A percentile compares a stretch with the other conserved stretches of the same genome.
These are phyloP conservation scores for Elmis aenea DNA, from an alignment of 2,888 invertebrate genomes.

Conservation along the genomic window DNA sequence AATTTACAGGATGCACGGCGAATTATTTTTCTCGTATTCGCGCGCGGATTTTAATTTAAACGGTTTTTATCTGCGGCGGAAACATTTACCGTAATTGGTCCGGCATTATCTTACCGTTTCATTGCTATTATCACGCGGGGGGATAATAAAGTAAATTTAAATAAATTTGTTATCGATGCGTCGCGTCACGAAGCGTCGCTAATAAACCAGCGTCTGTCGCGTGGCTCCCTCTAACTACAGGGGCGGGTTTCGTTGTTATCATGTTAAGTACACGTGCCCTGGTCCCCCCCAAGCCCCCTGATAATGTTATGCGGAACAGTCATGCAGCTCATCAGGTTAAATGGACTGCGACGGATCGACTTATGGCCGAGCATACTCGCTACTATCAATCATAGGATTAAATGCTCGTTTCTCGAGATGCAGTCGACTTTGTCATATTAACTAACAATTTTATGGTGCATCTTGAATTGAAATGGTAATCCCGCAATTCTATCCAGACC, in stretches of 20 bases:
- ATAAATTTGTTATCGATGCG: slow-evolving; percentile 17
- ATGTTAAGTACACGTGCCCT: slow-evolving; percentile 21
- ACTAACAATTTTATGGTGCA: slow-evolving; percentile 39
- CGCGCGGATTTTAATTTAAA: too few relatives aligned
- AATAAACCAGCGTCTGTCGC: slow-evolving; percentile 17
- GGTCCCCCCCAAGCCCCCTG: slow-evolving; percentile 24
- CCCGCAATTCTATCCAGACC: slow-evolving; percentile 18
- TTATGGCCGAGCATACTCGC: slow-evolving; percentile 40
- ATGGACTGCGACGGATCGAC: slow-evolving; percentile 47
- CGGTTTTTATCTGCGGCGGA: too few relatives aligned
- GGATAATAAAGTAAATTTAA: too few relatives aligned
- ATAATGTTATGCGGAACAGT: slow-evolving; percentile 40
- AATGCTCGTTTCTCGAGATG: slow-evolving; percentile 38
- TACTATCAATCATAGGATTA: slow-evolving; percentile 44
- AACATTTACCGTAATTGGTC: too few relatives aligned
- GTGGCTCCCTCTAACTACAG: slow-evolving; percentile 16
- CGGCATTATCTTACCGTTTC: too few relatives aligned
- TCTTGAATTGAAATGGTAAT: slow-evolving; percentile 30
- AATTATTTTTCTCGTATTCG: too few relatives aligned
- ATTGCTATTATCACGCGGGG: too few relatives aligned
- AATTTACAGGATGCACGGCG: too few relatives aligned
- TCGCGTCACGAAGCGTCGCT: slow-evolving; percentile 13
- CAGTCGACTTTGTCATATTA: slow-evolving; percentile 37
- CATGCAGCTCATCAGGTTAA: slow-evolving; percentile 46
- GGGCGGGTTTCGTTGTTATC: slow-evolving; percentile 23